Conservation (phyloP, 2,113 vertebrate genomes). For the Triplophysa dalaica region DNA sequence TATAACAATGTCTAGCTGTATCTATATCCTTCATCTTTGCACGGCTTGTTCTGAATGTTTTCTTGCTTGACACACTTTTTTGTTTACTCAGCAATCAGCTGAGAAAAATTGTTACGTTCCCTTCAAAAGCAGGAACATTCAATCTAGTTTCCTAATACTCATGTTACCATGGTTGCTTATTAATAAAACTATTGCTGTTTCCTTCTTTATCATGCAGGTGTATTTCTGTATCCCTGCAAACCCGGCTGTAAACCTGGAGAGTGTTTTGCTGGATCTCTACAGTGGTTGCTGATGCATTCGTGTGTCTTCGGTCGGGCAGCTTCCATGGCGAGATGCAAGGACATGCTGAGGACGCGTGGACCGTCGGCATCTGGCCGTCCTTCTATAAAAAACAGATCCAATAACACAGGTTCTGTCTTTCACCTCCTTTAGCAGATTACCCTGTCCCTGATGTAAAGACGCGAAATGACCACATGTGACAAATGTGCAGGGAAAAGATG, state of each 20-base stretch:
- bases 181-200: constrained; percentile 47
- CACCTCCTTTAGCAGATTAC: background rate
- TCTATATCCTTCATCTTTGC: background rate
- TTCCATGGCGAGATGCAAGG: background rate
- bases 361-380: background rate
- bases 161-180: constrained; percentile 62
- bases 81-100: background rate
- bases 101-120: background rate
- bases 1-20: constrained; percentile 26
- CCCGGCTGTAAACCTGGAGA: background rate
- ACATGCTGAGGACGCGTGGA: background rate
- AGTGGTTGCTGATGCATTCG: background rate
- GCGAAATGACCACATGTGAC: background rate
- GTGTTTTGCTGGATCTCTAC: background rate
- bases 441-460: background rate
- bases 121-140: background rate
- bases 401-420: background rate
- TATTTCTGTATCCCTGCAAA: background rate
- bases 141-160: background rate
- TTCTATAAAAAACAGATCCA: background rate
- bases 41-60: background rate
- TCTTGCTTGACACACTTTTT: background rate
- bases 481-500: constrained; percentile 1
- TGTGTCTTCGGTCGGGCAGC: no score
- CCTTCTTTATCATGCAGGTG: constrained; percentile 24